Base-by-base conservation (phyloP, 2,888 invertebrate genomes). In the Glaucopsyche alexis region DNA sequence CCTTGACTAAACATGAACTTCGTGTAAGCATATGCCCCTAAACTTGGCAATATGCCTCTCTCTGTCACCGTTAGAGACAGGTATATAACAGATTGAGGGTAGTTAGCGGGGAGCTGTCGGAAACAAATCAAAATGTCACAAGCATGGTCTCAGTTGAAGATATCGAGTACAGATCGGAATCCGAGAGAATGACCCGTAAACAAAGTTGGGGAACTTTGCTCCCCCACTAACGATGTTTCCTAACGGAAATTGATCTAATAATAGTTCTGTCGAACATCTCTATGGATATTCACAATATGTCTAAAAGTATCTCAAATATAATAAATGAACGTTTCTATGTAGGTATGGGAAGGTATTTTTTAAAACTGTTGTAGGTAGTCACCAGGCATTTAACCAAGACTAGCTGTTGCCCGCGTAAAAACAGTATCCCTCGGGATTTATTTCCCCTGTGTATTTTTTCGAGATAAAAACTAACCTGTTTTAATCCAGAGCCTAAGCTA, bases 141-240 rank as follows among this genome's bases (percentile, higher is more conserved):
- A 69, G 47, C 49, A 69, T 69, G 69, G 69, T 4, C 69, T 29
- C 49, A 49, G 69, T 47, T 47, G 72, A 73, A 73, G 74, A 73
- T 74, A 71, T 75, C 70, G 75, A 74, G 74, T 73, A 73, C 77
- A 73, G 74, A 74, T 75, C 74, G 77, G 47, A 47, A 50, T 47
- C 50, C 72, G 77, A 76, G 79, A 82, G 81, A 86, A 83, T 83
- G 79, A 79, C 81, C 81, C 78, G 82, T 83, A 84, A 87, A 85
- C 82, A 81, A 85, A 86, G 80, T 85, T 84, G 75, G 7, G 78
- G 78, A 83, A 83, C 83, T 82, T 79, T 72, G 75, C 76, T 76
- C 75, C 77, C 78, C 78, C 76, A 78, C 79, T 77, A 77, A 81
- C 78, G 81, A 80, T 81, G 82, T 85, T 81, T 80, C 76, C 78